Evolutionary conservation across 2,113 vertebrate species (phyloP).

Genomic region (Apus apus): DNA sequence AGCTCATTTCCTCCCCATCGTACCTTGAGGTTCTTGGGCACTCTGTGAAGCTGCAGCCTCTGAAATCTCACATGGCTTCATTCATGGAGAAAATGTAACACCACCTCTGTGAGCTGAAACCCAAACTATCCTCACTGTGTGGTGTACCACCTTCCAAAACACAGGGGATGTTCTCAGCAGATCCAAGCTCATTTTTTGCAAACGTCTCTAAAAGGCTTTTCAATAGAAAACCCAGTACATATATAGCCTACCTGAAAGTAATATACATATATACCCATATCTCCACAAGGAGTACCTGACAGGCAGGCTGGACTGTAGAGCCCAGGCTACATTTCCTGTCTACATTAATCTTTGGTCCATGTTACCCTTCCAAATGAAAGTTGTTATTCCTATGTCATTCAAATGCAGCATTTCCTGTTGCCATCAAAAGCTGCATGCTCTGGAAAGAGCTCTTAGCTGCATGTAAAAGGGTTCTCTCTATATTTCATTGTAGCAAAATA

Average conservation of each 20-base stretch:
- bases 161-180: background rate
- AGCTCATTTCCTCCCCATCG: background rate
- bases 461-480: background rate
- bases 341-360: background rate
- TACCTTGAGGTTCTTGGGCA: background rate
- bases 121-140: background rate
- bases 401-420: background rate
- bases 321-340: background rate
- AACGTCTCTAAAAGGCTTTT: background rate
- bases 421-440: background rate
- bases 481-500: background rate
- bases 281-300: background rate
- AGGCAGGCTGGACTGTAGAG: background rate
- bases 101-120: background rate
- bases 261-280: background rate
- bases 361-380: background rate
- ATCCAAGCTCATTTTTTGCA: background rate
- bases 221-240: background rate
- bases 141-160: rapidly evolving
- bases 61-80: background rate
- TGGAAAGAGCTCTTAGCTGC: background rate
- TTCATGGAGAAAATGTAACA: background rate
- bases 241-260: background rate
- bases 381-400: background rate
- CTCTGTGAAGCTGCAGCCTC: background rate